phyloP scores from a whole-genome alignment of 2,888 invertebrate species.

The Noctua pronuba region DNA sequence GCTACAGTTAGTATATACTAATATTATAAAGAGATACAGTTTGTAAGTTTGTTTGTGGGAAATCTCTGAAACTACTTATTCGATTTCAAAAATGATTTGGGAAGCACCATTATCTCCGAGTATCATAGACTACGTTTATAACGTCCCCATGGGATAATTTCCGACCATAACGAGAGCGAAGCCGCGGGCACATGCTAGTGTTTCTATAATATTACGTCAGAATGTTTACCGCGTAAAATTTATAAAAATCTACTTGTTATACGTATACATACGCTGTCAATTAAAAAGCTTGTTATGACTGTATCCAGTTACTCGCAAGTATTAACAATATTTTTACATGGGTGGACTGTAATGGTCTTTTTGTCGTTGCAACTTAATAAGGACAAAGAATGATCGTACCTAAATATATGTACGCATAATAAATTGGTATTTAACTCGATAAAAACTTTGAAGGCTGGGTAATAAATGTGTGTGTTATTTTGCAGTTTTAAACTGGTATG shows the following conservation, averaged over 20 bases:
- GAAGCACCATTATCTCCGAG: not conserved
- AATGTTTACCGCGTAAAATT: slow-evolving; percentile 12
- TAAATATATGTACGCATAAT: slow-evolving; percentile 55
- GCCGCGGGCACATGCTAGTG: not conserved
- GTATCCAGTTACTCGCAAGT: slow-evolving; percentile 31
- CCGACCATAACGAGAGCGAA: not conserved
- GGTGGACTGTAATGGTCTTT: slow-evolving; percentile 21
- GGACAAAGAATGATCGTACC: slow-evolving; percentile 49
- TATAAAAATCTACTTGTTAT: slow-evolving; percentile 37
- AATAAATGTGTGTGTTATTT: slow-evolving; percentile 54
- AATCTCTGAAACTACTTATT: not conserved
- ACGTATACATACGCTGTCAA: slow-evolving; percentile 43
- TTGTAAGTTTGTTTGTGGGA: not conserved
- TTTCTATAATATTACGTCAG: slow-evolving; percentile 12
- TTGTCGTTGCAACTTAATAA: slow-evolving; percentile 41
- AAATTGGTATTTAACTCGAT: slow-evolving; percentile 58
- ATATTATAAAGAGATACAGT: not conserved
- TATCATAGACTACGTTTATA: not conserved
- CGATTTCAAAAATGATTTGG: not conserved
- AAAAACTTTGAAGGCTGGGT: slow-evolving; percentile 51
- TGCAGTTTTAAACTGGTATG: slow-evolving; percentile 19
- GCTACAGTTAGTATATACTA: not conserved
- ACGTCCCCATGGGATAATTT: not conserved
- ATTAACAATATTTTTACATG: slow-evolving; percentile 55
- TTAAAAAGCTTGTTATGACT: slow-evolving; percentile 51